phyloP scores from a whole-genome alignment of 1,140 invertebrate species.

The Mercenaria mercenaria region DNA sequence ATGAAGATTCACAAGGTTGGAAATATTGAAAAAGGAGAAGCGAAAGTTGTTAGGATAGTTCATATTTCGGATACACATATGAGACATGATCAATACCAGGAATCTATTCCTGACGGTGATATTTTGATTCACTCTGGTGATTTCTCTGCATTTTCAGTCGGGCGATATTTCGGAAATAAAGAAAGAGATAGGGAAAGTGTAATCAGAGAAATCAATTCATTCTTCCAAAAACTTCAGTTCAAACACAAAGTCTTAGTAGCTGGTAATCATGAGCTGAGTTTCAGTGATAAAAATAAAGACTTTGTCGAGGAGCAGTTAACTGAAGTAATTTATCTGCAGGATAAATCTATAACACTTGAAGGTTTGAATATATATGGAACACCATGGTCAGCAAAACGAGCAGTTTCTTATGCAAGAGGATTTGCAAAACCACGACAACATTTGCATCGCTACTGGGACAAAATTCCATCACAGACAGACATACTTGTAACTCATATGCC shows the following conservation, averaged over 20 bases:
- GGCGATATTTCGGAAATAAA: conserved; percentile 18
- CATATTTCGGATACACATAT: conserved; percentile 66
- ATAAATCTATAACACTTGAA: conserved; percentile 38
- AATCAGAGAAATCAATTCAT: conserved; percentile 35
- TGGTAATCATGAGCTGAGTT: conserved; percentile 62
- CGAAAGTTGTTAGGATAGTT: conserved; percentile 39
- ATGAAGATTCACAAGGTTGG: conserved; percentile 48
- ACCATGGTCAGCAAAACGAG: conserved; percentile 50
- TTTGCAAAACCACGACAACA: not conserved
- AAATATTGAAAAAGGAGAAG: not conserved
- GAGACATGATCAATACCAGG: conserved; percentile 27
- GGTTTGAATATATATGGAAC: conserved; percentile 56
- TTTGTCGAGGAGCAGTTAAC: not conserved
- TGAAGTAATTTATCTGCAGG: conserved; percentile 50
- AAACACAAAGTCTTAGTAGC: conserved; percentile 58
- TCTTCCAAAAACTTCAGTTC: conserved; percentile 28
- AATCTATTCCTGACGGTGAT: conserved; percentile 42
- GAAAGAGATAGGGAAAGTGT: not conserved
- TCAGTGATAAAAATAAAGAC: not conserved
- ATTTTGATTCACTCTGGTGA: conserved; percentile 61
- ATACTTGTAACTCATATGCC: conserved; percentile 60
- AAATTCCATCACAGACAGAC: conserved; percentile 50
- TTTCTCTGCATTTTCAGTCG: conserved; percentile 33
- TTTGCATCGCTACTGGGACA: conserved; percentile 8
- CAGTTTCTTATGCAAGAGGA: conserved; percentile 34